Evolutionary conservation across 2,113 vertebrate genomes (phyloP).

Genomic region (Peromyscus californicus): DNA sequence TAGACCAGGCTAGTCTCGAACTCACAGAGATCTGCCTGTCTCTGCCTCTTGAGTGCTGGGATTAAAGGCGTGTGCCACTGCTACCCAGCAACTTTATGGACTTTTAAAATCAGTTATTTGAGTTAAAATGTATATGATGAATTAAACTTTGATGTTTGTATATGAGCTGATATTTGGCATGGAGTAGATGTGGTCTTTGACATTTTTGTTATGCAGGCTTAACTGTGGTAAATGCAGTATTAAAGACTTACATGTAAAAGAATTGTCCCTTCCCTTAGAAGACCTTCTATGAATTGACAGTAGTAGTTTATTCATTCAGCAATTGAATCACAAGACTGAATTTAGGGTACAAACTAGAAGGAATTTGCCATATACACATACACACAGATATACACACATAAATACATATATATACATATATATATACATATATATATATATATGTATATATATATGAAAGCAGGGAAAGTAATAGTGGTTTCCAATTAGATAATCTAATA

Average conservation of each 20-base stretch:
- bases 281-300: background rate
- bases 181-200: background rate
- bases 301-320: background rate
- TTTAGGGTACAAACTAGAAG: background rate
- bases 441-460: no score
- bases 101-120: constrained; percentile 28
- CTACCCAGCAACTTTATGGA: fast-evolving
- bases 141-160: background rate
- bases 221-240: background rate
- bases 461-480: background rate
- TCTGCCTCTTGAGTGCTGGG: no score
- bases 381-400: no score
- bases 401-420: background rate
- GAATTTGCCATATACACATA: background rate
- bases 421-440: no score
- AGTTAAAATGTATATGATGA: background rate
- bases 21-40: no score
- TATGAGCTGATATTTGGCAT: background rate
- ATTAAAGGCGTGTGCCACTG: no score
- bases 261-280: background rate
- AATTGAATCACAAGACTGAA: background rate
- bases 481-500: background rate
- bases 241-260: background rate
- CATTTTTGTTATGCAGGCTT: background rate
- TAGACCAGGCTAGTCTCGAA: no score